These are phyloP conservation scores for Hartigia nigra DNA, from an alignment of 2,888 invertebrate genomes.

Conservation along the genomic window DNA sequence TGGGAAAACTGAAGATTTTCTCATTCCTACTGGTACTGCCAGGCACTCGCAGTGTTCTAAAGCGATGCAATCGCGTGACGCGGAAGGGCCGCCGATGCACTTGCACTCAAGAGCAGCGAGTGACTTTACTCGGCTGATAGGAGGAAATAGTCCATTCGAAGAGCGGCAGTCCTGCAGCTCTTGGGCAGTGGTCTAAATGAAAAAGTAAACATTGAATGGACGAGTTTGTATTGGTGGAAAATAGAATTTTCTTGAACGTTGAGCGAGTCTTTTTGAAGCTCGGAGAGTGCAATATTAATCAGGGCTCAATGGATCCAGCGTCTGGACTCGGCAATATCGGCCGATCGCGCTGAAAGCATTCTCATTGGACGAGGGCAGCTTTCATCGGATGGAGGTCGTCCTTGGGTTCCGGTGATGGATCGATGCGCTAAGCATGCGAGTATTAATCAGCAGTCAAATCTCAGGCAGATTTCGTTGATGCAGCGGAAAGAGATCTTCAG, in stretches of 20 bases:
- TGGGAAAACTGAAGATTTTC: not conserved
- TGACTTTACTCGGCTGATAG: not conserved
- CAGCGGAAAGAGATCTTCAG: not conserved
- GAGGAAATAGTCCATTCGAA: not conserved
- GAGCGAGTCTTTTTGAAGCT: not conserved
- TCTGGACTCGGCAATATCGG: conserved; percentile 11
- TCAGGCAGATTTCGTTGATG: not conserved
- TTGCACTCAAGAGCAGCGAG: not conserved
- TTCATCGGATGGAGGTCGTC: not conserved
- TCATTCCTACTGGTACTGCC: too few relatives aligned
- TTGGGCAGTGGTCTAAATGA: not conserved
- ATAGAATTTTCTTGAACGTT: not conserved
- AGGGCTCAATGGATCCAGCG: conserved; percentile 6
- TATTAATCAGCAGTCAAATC: conserved; percentile 4
- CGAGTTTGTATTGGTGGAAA: not conserved
- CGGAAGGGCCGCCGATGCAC: not conserved
- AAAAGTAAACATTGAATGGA: not conserved
- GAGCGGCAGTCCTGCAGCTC: not conserved
- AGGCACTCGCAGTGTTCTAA: not conserved
- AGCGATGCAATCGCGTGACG: too few relatives aligned
- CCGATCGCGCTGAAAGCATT: conserved; percentile 13
- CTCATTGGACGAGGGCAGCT: conserved; percentile 4
- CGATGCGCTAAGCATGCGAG: not conserved
- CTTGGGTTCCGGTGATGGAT: not conserved
- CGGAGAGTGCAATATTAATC: conserved; percentile 10